Evolutionary conservation across 2,113 vertebrate species (phyloP), one percentile per base, ranked within the genome.

Genomic region (Montifringilla adamsi): DNA sequence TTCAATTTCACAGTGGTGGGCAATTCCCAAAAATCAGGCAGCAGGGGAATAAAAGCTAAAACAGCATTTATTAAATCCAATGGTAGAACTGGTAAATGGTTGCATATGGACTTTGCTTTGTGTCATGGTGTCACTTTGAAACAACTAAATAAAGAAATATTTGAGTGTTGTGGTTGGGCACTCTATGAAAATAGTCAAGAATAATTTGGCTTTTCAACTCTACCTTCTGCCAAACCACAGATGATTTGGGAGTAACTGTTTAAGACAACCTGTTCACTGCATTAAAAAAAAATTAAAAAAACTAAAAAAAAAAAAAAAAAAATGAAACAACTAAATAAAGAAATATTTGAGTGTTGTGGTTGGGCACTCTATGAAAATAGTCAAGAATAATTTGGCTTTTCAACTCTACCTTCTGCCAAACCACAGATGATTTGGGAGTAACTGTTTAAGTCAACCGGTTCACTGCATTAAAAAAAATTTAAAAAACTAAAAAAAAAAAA

Each of bases 1-100:
- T 76, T 53, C 81, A 81, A 92, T 94, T 97, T 95, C 73, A 78
- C 35, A 76, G 87, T 53, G 59, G 72, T 74, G 72, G 90, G 44
- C 31, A 49, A 96, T 70, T 89, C 79, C 75, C 83, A 70, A 66
- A 81, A 90, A 92, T 82, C 64, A 95, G 20, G 46, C 39, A 87
- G 64, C 87, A 67, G 70, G 56, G 85, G 84, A 95, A 93, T 75
- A 70, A 15, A 70, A 93, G 7, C 52, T 96, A 95, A 97, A 91
- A 91, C 7, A 64, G 69, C 28, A 63, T 94, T 96, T 92, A 87
- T 95, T 94, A 96, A 91, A 66, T 69, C 62, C 22, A 91, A 6
- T 15, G 7, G 50, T 30, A 93, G 64, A 93, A 72, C 0, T 77
- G n/a, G 78, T 63, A 96, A 93, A 84, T 69, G 23, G 63, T 73